Conservation (phyloP, 2,113 vertebrate genomes). For the Chionodraco myersi region DNA sequence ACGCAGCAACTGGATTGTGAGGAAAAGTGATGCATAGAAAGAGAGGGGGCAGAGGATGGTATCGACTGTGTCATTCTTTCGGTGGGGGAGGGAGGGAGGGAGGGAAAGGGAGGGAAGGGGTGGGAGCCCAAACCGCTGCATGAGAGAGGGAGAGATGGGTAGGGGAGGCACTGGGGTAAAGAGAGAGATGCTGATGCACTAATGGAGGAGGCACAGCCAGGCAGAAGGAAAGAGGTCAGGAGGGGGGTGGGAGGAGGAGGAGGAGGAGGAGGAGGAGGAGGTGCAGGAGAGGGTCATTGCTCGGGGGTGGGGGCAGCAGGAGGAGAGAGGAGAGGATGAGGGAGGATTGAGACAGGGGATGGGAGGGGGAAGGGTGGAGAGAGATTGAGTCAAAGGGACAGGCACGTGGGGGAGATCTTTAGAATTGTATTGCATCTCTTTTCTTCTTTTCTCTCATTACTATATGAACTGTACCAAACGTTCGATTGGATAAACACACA, state of each 20-base stretch:
- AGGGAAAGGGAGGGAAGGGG: no score
- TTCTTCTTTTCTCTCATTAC: neutral
- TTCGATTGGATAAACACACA: neutral
- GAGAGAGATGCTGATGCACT: neutral
- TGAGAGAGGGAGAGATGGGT: slow-evolving; percentile 23
- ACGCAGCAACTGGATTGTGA: neutral
- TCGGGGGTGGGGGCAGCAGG: slow-evolving; percentile 22
- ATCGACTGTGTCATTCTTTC: slow-evolving; percentile 30
- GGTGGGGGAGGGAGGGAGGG: slow-evolving; percentile 6
- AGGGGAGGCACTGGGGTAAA: neutral
- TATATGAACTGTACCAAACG: neutral
- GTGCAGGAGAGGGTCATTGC: slow-evolving; percentile 30
- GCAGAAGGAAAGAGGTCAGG: slow-evolving; percentile 64
- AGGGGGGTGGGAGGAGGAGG: slow-evolving; percentile 22
- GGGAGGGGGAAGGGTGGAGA: slow-evolving; percentile 29
- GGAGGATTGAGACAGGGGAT: slow-evolving; percentile 31
- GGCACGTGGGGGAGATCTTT: slow-evolving; percentile 23
- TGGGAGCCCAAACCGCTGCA: slow-evolving; percentile 58
- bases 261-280: slow-evolving; percentile 11
- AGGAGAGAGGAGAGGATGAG: slow-evolving; percentile 28
- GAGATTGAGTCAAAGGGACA: slow-evolving; percentile 25
- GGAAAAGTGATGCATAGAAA: slow-evolving; percentile 18
- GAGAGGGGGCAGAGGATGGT: slow-evolving; percentile 29
- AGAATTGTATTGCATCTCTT: neutral
- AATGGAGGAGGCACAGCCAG: slow-evolving; percentile 18